Base-by-base conservation (phyloP, 64 coral and sea anemone genomes). In the Dendrophyllia cribrosa region DNA sequence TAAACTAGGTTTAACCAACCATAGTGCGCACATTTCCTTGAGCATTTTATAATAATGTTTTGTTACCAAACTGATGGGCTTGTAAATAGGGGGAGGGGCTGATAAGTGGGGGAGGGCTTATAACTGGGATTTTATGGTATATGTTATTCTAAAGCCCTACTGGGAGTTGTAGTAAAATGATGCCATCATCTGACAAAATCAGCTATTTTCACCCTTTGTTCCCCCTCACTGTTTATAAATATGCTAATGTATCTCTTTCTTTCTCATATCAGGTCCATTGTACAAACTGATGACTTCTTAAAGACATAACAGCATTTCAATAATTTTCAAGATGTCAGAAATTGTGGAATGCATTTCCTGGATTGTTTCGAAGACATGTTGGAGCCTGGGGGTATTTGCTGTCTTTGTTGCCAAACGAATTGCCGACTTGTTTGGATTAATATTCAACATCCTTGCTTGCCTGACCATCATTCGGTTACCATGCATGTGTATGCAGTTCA, bases 381-480 rank as follows among this genome's bases (percentile, higher is more conserved):
- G 96, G 96, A 95, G 90, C 26, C 81, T 95, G 19, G 95, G 94
- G 34, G 59, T 95, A 17, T 98, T 95, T 82, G 71, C 72, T 10
- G 76, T 95, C 56, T 98, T 98, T 87, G 75, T 98, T 9, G 73
- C 87, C 47, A 75, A 90, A 87, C 86, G 96, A 50, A 67, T 98
- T 10, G 77, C 77, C 6, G 96, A 98, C 75, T 73, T 98, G 11
- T 51, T 98, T 74, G 96, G 96, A 53, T 71, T 98, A 56, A 71
- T 95, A 15, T 98, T 98, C 70, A 98, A 98, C 48, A 90, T 95
- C 45, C 51, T 98, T 84, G 96, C 96, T 34, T 98, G 96, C 73
- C 72, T 98, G 60, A 95, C 96, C 6, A 75, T 98, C 52, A 62
- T 98, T 43, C 64, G 96, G 7, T 58, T 98, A 9, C 96, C 96